Conservation (phyloP, 1,140 invertebrate genomes). For the Hyles vespertilio region DNA sequence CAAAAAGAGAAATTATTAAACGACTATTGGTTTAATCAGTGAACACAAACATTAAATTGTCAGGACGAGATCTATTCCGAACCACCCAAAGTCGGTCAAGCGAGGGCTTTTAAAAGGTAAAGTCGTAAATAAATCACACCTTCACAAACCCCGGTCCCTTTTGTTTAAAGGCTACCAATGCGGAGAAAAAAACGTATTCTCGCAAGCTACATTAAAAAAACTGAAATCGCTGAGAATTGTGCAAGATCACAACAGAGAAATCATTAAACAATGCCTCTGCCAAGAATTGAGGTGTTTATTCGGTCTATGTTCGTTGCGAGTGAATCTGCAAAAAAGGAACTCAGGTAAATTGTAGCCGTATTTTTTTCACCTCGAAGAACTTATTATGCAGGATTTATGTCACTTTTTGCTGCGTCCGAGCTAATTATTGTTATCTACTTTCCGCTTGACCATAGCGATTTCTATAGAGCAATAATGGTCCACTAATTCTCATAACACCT, state of each 20-base stretch:
- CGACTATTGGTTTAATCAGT: conserved; percentile 21
- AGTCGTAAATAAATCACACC: conserved; percentile 74
- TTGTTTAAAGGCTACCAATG: conserved; percentile 74
- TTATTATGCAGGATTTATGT: conserved; percentile 75
- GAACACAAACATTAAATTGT: conserved; percentile 23
- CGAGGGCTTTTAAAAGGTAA: conserved; percentile 48
- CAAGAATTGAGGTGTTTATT: conserved; percentile 73
- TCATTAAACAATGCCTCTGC: conserved; percentile 73
- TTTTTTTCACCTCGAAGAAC: conserved; percentile 56
- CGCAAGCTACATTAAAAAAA: conserved; percentile 53
- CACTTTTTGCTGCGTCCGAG: conserved; percentile 70
- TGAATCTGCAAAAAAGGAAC: conserved; percentile 56
- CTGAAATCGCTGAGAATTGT: conserved; percentile 56
- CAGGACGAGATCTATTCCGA: conserved; percentile 27
- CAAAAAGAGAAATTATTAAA: conserved; percentile 46
- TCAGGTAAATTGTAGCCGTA: conserved; percentile 59
- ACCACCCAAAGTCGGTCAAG: conserved; percentile 51
- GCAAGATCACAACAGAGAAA: conserved; percentile 73
- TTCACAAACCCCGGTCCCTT: conserved; percentile 56
- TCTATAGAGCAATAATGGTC: conserved; percentile 67
- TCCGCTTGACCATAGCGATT: conserved; percentile 63
- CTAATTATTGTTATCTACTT: conserved; percentile 74
- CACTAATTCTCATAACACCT: conserved; percentile 73
- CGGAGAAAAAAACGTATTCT: conserved; percentile 64
- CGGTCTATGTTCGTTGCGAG: conserved; percentile 48